These are phyloP conservation scores for Gonioctena quinquepunctata DNA, from an alignment of 1,140 invertebrate genomes.

Conservation along the genomic window DNA sequence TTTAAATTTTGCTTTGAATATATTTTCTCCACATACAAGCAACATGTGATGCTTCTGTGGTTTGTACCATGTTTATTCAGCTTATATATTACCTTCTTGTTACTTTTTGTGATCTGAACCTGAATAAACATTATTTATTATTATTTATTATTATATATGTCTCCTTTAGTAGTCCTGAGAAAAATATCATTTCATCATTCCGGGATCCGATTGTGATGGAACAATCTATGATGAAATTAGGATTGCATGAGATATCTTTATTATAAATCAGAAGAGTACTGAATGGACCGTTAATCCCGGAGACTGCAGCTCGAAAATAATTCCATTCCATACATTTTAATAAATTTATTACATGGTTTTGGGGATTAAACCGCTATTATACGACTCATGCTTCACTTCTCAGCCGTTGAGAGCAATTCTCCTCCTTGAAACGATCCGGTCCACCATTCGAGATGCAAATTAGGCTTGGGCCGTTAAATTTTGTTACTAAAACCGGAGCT, in stretches of 20 bases:
- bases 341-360: conserved; percentile 51
- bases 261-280: not conserved
- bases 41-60: too few species aligned
- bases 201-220: too few species aligned
- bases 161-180: too few species aligned
- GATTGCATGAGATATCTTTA: not conserved
- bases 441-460: conserved; percentile 46
- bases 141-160: too few species aligned
- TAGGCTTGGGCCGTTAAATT: conserved; percentile 48
- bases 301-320: conserved; percentile 43
- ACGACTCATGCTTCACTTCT: conserved; percentile 44
- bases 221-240: too few species aligned
- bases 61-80: too few species aligned
- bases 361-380: conserved; percentile 53
- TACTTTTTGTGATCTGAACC: too few species aligned
- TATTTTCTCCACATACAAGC: too few species aligned
- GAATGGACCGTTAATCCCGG: conserved; percentile 42
- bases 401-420: conserved; percentile 37
- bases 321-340: conserved; percentile 55
- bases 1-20: too few species aligned
- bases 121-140: too few species aligned
- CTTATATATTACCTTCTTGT: too few species aligned
- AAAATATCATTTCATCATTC: too few species aligned
- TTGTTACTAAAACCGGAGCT: conserved; percentile 40
- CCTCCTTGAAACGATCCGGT: conserved; percentile 38